Evolutionary conservation across 2,888 invertebrate species (phyloP), one percentile per base, ranked within the genome.

Genomic region (Tinea trinotella): DNA sequence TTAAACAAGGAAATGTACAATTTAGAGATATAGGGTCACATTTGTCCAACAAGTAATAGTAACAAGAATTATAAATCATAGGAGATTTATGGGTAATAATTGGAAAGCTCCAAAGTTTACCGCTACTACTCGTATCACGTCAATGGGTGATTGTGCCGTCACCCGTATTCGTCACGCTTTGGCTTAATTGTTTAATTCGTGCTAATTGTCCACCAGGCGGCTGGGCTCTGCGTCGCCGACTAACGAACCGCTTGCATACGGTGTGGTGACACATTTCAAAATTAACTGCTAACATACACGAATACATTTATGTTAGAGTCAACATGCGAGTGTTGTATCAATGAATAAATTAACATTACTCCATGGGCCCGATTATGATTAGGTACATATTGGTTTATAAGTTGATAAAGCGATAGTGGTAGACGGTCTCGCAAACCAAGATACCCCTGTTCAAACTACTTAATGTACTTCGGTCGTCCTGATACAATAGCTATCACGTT

Each of bases 121-220:
- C 30, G 30, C 30, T 2, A 30, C 30, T 30, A n/a, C n/a, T n/a
- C n/a, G n/a, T n/a, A 30, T 30, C 30, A 30, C 30, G 17, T 48
- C 48, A 48, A 48, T 19, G 50, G 15, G 50, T 24, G 22, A 35
- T 35, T 52, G 20, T 10, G 15, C 52, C 52, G 22, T 52, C 52
- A 53, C 56, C 54, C 56, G 53, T 55, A 49, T 54, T 54, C 52
- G 36, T 53, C 59, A 57, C 58, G 52, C 52, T 52, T 34, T 52
- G 59, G 59, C 61, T 64, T 65, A 70, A 71, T 72, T 71, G 67
- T 67, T 76, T 71, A 71, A 75, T 73, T 70, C 60, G 61, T 64
- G 63, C 66, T 72, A 70, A 73, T 71, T 70, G 64, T 54, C 48
- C n/a, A 15, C 44, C 58, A 60, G 58, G n/a, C 56, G 56, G 59